A percentile compares a stretch with the other conserved stretches of the same genome.
Conservation (phyloP, 2,113 vertebrate species). For the Oncorhynchus keta region DNA sequence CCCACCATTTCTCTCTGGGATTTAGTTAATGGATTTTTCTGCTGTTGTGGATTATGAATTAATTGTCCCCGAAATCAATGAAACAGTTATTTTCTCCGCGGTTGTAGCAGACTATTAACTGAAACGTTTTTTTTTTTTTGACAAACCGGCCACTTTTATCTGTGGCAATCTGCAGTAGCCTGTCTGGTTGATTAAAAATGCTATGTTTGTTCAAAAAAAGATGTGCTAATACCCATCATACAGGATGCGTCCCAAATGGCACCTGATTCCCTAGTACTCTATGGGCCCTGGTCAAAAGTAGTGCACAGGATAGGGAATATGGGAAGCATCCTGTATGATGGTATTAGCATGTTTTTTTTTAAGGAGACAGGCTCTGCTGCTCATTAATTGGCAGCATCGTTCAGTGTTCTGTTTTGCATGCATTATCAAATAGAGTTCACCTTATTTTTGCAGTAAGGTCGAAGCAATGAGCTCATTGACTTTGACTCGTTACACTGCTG, state of each 20-base stretch:
- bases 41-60: background rate
- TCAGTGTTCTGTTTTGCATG: conserved; percentile 21
- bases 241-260: background rate
- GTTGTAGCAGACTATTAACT: background rate
- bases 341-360: conserved; percentile 21
- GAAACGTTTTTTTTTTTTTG: background rate
- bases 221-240: background rate
- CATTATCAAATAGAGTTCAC: conserved; percentile 33
- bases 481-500: background rate
- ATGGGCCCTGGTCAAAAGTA: too few species aligned
- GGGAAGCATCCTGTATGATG: background rate
- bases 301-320: too few species aligned
- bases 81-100: background rate
- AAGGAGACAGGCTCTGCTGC: conserved; percentile 42
- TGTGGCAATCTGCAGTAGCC: conserved; percentile 8
- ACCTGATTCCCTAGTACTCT: too few species aligned
- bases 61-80: too few species aligned
- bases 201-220: conserved; percentile 28
- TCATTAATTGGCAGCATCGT: conserved; percentile 46
- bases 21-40: background rate
- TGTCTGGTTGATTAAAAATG: conserved; percentile 19
- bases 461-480: conserved; percentile 16
- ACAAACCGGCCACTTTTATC: background rate
- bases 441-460: conserved; percentile 36
- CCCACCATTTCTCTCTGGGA: too few species aligned